These are phyloP conservation scores for Nothocercus julius DNA, from an alignment of 2,113 vertebrate genomes.

Conservation along the genomic window DNA sequence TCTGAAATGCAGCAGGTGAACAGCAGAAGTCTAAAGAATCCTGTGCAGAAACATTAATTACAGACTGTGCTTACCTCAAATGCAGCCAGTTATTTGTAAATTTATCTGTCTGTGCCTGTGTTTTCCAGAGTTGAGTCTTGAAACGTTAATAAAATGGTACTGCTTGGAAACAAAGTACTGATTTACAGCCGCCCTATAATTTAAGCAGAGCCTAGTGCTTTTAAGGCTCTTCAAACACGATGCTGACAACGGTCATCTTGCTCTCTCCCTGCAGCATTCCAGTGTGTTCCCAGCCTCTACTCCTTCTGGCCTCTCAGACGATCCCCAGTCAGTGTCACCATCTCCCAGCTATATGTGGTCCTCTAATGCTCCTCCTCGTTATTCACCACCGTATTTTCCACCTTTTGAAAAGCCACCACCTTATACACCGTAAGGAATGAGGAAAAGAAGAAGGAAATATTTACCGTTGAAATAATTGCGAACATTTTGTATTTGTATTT, in stretches of 20 bases:
- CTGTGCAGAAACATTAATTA: not conserved
- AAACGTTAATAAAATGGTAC: not conserved
- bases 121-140: not conserved
- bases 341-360: conserved; percentile 97
- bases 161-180: rapidly evolving
- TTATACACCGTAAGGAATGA: conserved; percentile 87
- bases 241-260: not conserved
- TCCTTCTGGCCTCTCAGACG: conserved; percentile 90
- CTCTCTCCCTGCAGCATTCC: conserved; percentile 80
- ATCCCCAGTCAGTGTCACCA: conserved; percentile 84
- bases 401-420: conserved; percentile 97
- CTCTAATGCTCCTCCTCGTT: conserved; percentile 88
- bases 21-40: not conserved
- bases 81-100: not conserved
- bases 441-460: not conserved
- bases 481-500: conserved; percentile 77
- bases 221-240: not conserved
- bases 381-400: conserved; percentile 93
- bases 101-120: rapidly evolving
- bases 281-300: conserved; percentile 87
- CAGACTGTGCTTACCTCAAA: not conserved
- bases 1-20: not conserved
- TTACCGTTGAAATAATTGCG: conserved; percentile 60
- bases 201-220: not conserved
- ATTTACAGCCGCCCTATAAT: not conserved